Conservation (phyloP, 2,797 vertebrate species). For the Petrocephalus sullivani region DNA sequence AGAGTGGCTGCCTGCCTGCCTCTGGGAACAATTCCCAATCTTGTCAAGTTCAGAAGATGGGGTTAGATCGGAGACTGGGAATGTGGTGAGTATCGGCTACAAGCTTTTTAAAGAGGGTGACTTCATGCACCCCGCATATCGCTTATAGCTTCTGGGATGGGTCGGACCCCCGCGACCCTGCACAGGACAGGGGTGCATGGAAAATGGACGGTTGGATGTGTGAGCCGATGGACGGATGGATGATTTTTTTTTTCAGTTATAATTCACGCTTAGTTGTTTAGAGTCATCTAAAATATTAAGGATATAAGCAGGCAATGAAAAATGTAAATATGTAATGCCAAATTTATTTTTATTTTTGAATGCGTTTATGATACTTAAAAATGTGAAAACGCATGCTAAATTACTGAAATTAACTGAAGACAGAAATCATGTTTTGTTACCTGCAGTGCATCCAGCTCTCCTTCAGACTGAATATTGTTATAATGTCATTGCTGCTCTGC, state of each 20-base stretch:
- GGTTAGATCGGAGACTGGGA: constrained; percentile 18
- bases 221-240: background rate
- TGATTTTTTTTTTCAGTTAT: background rate
- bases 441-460: background rate
- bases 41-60: constrained; percentile 34
- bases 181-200: background rate
- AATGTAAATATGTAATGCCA: background rate
- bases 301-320: background rate
- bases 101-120: background rate
- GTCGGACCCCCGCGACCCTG: background rate
- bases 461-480: background rate
- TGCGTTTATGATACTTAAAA: background rate
- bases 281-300: background rate
- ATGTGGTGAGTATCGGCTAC: constrained; percentile 12
- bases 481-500: background rate
- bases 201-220: background rate
- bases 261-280: background rate
- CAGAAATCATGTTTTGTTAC: background rate
- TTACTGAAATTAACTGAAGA: background rate
- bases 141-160: background rate
- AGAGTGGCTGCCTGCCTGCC: background rate
- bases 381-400: background rate
- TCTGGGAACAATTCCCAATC: background rate
- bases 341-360: background rate
- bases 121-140: background rate